Evolutionary conservation across 2,113 vertebrate species (phyloP).

Genomic region (Vulpes lagopus): DNA sequence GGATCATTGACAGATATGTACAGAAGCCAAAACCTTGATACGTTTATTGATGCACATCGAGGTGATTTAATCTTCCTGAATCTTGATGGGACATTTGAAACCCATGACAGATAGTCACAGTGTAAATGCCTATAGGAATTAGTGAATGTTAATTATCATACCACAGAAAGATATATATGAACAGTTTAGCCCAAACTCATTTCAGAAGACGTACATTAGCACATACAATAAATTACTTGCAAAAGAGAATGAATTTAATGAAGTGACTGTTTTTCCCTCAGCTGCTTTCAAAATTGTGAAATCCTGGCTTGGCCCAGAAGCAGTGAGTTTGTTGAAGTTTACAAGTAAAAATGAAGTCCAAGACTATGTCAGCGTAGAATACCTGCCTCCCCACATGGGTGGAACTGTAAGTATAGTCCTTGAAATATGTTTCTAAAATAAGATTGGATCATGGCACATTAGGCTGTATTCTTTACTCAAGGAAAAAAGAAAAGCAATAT

Average conservation of each 20-base stretch:
- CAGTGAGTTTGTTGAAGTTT: slow-evolving; percentile 95
- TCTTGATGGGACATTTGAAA: slow-evolving; percentile 53
- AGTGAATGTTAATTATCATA: not conserved
- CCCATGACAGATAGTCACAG: not conserved
- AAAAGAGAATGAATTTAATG: slow-evolving; percentile 58
- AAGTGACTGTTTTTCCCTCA: slow-evolving; percentile 79
- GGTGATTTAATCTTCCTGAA: slow-evolving; percentile 49
- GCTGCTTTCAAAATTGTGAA: slow-evolving; percentile 99
- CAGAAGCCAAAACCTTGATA: not conserved
- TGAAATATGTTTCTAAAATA: slow-evolving; percentile 32
- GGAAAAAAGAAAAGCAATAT: not conserved
- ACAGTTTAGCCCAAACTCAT: not conserved
- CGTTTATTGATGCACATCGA: slow-evolving; percentile 29
- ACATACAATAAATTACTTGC: not conserved
- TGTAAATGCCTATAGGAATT: not conserved
- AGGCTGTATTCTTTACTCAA: not conserved
- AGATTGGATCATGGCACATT: not conserved
- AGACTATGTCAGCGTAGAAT: slow-evolving; percentile 92
- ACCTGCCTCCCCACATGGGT: slow-evolving; percentile 96
- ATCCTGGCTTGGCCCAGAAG: slow-evolving; percentile 97
- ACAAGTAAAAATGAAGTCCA: slow-evolving; percentile 93
- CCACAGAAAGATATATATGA: not conserved
- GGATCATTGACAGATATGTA: slow-evolving; percentile 6
- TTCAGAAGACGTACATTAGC: slow-evolving; percentile 3
- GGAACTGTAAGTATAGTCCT: slow-evolving; percentile 92